Evolutionary conservation across 2,888 invertebrate species (phyloP).

Genomic region (Adineta ricciae): DNA sequence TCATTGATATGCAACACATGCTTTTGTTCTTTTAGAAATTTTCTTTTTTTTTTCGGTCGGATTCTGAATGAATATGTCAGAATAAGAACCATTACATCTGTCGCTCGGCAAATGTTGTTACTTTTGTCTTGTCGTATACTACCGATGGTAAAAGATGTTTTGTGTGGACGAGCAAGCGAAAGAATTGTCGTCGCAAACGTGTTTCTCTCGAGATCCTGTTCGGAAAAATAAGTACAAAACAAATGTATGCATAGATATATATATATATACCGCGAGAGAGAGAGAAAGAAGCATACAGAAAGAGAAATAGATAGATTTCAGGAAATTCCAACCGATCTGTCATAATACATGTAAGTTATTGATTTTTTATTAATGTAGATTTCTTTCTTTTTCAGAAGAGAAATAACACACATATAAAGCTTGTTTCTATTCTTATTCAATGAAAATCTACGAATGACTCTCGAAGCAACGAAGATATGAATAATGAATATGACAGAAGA

Average conservation of each 20-base stretch:
- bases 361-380: background rate
- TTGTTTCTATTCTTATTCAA: too few species aligned
- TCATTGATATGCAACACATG: background rate
- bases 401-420: too few species aligned
- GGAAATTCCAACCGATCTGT: background rate
- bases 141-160: background rate
- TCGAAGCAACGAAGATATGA: background rate
- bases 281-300: too few species aligned
- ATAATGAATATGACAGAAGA: background rate
- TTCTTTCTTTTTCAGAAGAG: background rate
- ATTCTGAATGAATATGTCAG: background rate
- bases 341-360: background rate
- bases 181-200: background rate
- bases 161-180: background rate
- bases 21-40: background rate
- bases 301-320: background rate
- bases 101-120: background rate
- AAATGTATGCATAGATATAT: too few species aligned
- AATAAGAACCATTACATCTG: background rate
- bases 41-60: background rate
- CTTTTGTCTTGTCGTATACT: background rate
- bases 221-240: background rate
- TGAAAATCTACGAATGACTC: background rate
- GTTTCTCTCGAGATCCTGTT: background rate
- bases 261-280: too few species aligned